Percentiles rank a stretch among this genome's conserved stretches.
These are phyloP conservation scores for Drosophila kambysellisi DNA, from an alignment of 2,888 invertebrate genomes.

Conservation along the genomic window DNA sequence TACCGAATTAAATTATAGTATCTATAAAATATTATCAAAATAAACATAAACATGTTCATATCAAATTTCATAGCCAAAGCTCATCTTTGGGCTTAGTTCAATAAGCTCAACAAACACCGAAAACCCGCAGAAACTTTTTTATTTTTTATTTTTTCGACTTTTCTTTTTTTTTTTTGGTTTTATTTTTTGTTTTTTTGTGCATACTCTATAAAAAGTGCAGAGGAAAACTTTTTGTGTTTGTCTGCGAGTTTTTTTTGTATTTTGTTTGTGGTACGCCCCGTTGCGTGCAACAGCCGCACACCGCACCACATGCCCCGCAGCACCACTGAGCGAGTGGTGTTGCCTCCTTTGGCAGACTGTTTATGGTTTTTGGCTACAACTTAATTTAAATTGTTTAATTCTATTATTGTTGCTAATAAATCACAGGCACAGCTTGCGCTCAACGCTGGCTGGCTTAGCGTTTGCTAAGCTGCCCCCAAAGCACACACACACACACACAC, in stretches of 20 bases:
- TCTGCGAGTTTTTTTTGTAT: conserved; percentile 6
- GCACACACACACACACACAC: conserved; percentile 45
- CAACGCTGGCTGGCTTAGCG: conserved; percentile 76
- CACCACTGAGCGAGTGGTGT: conserved; percentile 34
- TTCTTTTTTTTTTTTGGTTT: no score
- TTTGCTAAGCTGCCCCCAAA: conserved; percentile 68
- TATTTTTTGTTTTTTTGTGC: background rate
- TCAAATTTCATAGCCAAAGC: conserved; percentile 3
- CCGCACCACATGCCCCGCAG: background rate
- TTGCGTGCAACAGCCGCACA: conserved; percentile 44
- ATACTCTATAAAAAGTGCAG: conserved; percentile 25
- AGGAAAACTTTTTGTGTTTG: conserved; percentile 8
- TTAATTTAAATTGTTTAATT: conserved; percentile 84
- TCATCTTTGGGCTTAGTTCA: conserved; percentile 17
- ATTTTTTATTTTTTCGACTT: no score
- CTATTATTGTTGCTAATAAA: conserved; percentile 83
- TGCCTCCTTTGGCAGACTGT: conserved; percentile 74
- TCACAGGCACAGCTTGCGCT: conserved; percentile 80
- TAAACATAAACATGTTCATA: no score
- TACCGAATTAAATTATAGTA: background rate
- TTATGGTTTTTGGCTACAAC: conserved; percentile 82
- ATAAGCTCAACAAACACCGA: background rate
- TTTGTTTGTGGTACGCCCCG: conserved; percentile 52
- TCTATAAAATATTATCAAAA: background rate
- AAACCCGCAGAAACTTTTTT: background rate